These are phyloP conservation scores for Emys orbicularis DNA, from an alignment of 2,797 vertebrate species.

Conservation along the genomic window DNA sequence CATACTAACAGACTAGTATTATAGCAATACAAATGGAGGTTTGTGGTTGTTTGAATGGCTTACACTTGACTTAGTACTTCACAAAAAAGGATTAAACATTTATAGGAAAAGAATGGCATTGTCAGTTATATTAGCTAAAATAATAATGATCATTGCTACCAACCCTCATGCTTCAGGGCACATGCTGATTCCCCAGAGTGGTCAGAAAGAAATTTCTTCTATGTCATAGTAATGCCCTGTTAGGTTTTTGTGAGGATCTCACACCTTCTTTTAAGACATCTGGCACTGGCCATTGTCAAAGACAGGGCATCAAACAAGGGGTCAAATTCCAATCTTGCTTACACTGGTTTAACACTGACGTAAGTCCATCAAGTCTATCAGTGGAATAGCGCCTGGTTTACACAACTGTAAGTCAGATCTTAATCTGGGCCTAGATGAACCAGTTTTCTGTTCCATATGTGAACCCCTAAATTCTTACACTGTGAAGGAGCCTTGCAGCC, in stretches of 20 bases:
- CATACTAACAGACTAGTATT: not conserved
- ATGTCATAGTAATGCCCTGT: not conserved
- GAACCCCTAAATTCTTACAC: not conserved
- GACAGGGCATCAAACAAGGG: not conserved
- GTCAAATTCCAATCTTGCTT: not conserved
- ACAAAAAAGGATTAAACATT: not conserved
- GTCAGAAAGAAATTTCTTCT: too few relatives aligned
- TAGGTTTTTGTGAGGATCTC: not conserved
- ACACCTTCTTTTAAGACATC: not conserved
- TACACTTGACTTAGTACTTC: not conserved
- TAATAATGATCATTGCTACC: too few relatives aligned
- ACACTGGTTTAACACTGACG: not conserved
- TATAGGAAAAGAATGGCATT: not conserved
- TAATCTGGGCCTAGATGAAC: rapidly evolving
- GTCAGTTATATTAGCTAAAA: not conserved
- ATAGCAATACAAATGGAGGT: not conserved
- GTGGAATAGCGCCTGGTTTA: too few relatives aligned
- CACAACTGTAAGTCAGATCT: not conserved
- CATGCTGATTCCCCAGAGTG: not conserved
- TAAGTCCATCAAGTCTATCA: not conserved
- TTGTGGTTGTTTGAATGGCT: not conserved
- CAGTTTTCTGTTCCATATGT: not conserved
- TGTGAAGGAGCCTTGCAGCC: not conserved
- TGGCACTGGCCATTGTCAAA: not conserved
- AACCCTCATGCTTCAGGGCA: not conserved